These are phyloP conservation scores for Cyprinodon tularosa DNA, from an alignment of 2,113 vertebrate genomes.

Conservation along the genomic window DNA sequence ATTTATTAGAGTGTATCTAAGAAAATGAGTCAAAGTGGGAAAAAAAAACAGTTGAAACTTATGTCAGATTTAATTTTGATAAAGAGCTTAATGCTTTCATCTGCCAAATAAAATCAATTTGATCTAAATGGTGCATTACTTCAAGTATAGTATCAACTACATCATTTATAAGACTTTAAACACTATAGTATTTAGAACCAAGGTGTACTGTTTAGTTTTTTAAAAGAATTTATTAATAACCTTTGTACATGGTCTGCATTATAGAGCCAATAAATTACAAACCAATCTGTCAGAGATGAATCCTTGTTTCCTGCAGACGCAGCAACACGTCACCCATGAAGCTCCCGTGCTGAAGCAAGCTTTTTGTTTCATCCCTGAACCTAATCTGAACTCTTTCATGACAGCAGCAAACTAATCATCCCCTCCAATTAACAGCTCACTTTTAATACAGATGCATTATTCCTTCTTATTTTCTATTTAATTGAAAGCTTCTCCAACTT, in stretches of 20 bases:
- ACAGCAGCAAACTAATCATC: constrained; percentile 28
- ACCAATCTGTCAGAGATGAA: not conserved
- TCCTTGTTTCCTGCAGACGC: constrained; percentile 56
- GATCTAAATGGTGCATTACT: not conserved
- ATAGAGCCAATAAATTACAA: not conserved
- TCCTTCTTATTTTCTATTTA: not conserved
- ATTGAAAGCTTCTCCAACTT: not conserved
- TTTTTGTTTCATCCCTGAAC: constrained; percentile 20
- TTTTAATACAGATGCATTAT: not conserved
- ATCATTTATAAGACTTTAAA: not conserved
- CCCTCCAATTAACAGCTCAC: constrained; percentile 16
- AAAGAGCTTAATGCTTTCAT: not conserved
- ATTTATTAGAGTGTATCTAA: constrained; percentile 70
- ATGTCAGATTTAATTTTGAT: not conserved
- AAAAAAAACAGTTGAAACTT: not conserved
- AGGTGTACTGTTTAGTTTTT: not conserved
- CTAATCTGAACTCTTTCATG: constrained; percentile 17
- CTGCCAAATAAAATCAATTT: not conserved
- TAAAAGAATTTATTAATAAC: not conserved
- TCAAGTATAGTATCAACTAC: not conserved
- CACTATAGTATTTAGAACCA: not conserved
- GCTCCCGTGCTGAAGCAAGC: constrained; percentile 59
- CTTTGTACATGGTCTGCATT: not conserved
- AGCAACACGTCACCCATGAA: constrained; percentile 46
- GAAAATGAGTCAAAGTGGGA: constrained; percentile 26